Base-by-base conservation (phyloP, 2,888 invertebrate species). In the Heliconius hortense region DNA sequence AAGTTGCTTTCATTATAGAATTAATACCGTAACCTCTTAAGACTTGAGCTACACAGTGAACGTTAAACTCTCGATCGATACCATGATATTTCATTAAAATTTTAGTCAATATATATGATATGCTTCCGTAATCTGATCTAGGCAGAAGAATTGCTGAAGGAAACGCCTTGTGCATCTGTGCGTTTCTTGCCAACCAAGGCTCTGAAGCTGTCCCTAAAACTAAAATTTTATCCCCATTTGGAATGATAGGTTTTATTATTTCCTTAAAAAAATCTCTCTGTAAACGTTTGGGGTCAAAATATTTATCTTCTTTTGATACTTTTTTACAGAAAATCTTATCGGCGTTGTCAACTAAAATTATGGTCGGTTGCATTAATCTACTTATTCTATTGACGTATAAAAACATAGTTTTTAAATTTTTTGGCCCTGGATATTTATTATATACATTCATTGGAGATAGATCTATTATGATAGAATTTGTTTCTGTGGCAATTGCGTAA, bases 391-490 rank as follows among this genome's bases (percentile, higher is more conserved):
- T 95, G 1, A 97, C 90, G 35, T 95, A 94, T 78, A 95, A 94
- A 77, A 96, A 94, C 81, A 98, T 92, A 87, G 94, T 95, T 82
- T 96, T 96, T 75, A 96, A 89, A 2, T 96, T 96, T 83, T 95
- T 95, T 79, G 95, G 95, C 0, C 96, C 96, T 1, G 95, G 94
- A 86, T 96, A 97, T 88, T 96, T 96, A 68, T 96, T 95, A 24
- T 94, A 95, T 10, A 97, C 90, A 80, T 95, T 95, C 66, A 94
- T 89, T 0, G 97, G 96, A 0, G 97, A 96, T 21, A 98, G 88
- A 83, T 98, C 97, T 84, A 98, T 96, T 21, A 97, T 87, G 63
- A 97, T 95, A 7, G 97, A 96, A 71, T 96, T 96, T 0, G 96
- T 95, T 89, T 97, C 97, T 2, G 95, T 95, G 79, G 97, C 97